Evolutionary conservation across 2,888 invertebrate species (phyloP).

Genomic region (Linyphia triangularis): DNA sequence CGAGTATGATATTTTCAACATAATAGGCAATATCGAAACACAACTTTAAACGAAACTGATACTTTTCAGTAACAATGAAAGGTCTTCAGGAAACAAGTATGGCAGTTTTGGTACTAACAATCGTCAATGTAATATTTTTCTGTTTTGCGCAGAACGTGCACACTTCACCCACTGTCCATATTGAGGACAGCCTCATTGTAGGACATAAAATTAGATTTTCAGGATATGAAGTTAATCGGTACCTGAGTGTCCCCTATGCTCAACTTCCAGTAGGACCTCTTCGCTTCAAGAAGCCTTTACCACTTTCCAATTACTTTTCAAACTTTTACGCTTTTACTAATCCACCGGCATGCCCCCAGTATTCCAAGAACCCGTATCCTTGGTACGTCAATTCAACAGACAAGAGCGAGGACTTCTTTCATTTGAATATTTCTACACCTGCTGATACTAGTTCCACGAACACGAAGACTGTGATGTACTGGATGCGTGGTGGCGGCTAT

Average conservation of each 20-base stretch:
- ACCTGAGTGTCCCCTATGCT: constrained; percentile 45
- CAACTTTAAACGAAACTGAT: too few relatives aligned
- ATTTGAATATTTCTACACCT: constrained; percentile 64
- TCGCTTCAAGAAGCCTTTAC: constrained; percentile 29
- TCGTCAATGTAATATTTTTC: background rate
- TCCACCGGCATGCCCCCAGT: constrained; percentile 49
- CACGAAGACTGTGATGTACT: constrained; percentile 54
- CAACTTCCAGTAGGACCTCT: constrained; percentile 34
- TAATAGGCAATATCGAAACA: too few relatives aligned
- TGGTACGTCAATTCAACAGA: constrained; percentile 1
- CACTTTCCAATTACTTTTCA: background rate
- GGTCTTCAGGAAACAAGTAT: too few relatives aligned
- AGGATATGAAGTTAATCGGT: background rate
- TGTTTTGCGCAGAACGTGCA: background rate
- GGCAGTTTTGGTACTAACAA: too few relatives aligned
- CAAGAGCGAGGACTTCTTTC: constrained; percentile 68
- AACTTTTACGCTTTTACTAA: background rate
- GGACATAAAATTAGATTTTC: background rate
- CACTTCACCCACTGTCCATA: background rate
- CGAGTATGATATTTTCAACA: too few relatives aligned
- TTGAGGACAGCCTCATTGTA: background rate
- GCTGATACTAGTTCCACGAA: background rate
- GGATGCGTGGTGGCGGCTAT: constrained; percentile 62
- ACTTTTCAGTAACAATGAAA: too few relatives aligned
- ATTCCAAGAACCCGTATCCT: constrained; percentile 19